Conservation (phyloP, 37 sponge, comb jelly and placozoan species). For the Beroe ovata region DNA sequence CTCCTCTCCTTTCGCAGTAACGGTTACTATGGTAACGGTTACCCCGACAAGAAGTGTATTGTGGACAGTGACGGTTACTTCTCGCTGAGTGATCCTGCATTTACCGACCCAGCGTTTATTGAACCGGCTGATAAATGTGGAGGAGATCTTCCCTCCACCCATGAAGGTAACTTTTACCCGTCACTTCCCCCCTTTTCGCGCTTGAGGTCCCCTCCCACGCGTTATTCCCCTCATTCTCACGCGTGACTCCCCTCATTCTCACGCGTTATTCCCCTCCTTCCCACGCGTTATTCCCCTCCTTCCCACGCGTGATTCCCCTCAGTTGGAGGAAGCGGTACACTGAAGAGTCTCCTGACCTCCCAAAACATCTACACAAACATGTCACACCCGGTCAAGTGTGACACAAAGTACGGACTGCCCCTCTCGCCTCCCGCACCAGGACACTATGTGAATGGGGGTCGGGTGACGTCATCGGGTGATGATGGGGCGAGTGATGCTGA, state of each 20-base stretch:
- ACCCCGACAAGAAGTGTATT: not conserved
- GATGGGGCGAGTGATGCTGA: not conserved
- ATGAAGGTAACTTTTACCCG: not conserved
- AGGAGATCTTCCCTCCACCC: not conserved
- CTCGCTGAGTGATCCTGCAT: slow-evolving; percentile 49
- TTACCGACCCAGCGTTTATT: slow-evolving; percentile 42
- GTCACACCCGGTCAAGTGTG: slow-evolving; percentile 51
- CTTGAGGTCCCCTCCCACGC: too few species aligned
- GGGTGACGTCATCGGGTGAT: not conserved
- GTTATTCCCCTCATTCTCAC: too few species aligned
- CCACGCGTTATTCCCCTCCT: too few species aligned
- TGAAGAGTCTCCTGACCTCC: slow-evolving; percentile 27
- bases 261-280: too few species aligned
- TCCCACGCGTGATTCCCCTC: too few species aligned
- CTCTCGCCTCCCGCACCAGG: not conserved
- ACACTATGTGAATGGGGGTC: not conserved
- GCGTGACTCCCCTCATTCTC: too few species aligned
- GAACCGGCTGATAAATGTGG: not conserved
- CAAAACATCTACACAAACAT: slow-evolving; percentile 67
- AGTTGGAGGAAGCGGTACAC: not conserved
- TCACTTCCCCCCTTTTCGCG: too few species aligned
- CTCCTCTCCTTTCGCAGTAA: not conserved
- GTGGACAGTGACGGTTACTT: slow-evolving; percentile 62
- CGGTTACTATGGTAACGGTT: not conserved
- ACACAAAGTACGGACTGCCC: not conserved